phyloP scores from a whole-genome alignment of 2,113 vertebrate genomes.

The Ptilorrhoa leucosticta region DNA sequence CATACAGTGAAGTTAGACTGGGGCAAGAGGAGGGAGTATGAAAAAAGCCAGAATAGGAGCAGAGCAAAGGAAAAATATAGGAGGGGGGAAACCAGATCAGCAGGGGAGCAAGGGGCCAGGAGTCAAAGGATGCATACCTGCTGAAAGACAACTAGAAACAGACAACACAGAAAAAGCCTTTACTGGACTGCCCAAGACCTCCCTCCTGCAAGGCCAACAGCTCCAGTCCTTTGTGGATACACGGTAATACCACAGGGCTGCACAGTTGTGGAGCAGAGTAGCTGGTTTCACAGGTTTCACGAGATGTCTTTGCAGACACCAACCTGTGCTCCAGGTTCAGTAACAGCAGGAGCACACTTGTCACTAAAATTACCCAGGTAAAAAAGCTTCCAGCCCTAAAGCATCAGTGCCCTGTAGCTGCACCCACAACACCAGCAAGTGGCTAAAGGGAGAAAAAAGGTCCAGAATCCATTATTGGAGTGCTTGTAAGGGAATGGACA shows the following conservation, averaged over 20 bases:
- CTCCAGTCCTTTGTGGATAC: not conserved
- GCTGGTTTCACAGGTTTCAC: not conserved
- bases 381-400: not conserved
- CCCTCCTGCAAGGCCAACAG: not conserved
- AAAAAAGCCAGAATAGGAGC: not conserved
- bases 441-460: not conserved
- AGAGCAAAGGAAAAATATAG: not conserved
- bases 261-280: not conserved
- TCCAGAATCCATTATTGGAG: not conserved
- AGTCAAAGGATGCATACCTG: not conserved
- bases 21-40: not conserved
- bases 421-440: not conserved
- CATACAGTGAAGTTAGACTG: not conserved
- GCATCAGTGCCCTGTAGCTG: not conserved
- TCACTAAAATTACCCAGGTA: not conserved
- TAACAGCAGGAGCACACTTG: not conserved
- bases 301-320: not conserved
- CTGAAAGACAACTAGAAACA: not conserved
- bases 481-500: not conserved
- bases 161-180: not conserved
- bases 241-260: not conserved
- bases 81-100: not conserved
- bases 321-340: not conserved
- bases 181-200: fast-evolving
- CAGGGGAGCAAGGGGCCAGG: not conserved